Evolutionary conservation across 1,140 invertebrate species (phyloP).

Genomic region (Euura saliciscinereae): DNA sequence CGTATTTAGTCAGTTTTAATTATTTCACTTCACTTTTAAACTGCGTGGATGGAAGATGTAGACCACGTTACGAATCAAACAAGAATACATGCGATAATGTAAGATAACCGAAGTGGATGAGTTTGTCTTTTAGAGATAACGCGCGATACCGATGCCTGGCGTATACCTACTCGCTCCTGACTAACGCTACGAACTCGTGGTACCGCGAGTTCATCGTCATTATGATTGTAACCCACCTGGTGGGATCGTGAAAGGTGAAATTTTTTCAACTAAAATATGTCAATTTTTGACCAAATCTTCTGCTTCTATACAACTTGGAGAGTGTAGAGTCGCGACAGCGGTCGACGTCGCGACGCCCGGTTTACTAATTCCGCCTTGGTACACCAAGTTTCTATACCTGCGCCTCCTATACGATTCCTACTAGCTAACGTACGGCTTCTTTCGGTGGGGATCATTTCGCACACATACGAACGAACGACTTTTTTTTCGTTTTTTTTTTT

Average conservation of each 20-base stretch:
- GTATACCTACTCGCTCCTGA: no score
- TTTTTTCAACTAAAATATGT: neutral
- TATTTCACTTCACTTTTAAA: no score
- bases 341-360: constrained; percentile 1
- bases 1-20: neutral
- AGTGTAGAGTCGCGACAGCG: neutral
- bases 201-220: neutral
- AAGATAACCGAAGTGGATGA: no score
- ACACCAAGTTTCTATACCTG: neutral
- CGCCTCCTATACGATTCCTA: neutral
- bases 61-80: no score
- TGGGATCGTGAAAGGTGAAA: neutral
- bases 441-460: constrained; percentile 6
- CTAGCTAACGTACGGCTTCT: neutral
- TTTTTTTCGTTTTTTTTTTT: no score
- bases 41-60: no score
- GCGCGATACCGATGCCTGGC: no score
- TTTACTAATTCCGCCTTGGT: neutral
- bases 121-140: no score
- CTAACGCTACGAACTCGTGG: no score
- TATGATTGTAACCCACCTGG: neutral
- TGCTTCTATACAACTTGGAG: neutral
- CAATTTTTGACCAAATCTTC: neutral
- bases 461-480: neutral
- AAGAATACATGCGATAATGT: no score